Percentiles rank a stretch among this genome's conserved stretches.
phyloP scores from a whole-genome alignment of 2,888 invertebrate genomes.

The Harmothoe impar region DNA sequence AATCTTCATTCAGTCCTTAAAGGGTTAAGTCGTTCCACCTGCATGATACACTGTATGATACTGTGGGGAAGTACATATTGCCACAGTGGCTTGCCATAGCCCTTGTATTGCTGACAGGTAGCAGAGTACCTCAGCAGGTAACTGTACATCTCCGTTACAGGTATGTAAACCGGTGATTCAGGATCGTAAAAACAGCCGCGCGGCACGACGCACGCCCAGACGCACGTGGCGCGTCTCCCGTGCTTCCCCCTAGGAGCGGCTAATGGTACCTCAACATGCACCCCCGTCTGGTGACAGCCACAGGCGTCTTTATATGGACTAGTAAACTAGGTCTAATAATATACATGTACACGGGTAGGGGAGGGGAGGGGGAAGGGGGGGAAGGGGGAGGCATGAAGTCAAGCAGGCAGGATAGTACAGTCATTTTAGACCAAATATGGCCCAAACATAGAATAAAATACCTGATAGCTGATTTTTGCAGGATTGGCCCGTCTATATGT shows the following conservation, averaged over 20 bases:
- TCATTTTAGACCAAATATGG: no score
- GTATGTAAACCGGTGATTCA: constrained; percentile 32
- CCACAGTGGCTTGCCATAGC: not conserved
- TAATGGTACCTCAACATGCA: constrained; percentile 37
- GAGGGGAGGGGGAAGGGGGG: not conserved
- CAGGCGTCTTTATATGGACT: not conserved
- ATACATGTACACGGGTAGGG: no score
- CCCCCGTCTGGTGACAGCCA: not conserved
- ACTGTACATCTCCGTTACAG: not conserved
- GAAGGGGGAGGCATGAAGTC: not conserved
- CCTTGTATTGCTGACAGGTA: not conserved
- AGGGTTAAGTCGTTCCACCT: no score
- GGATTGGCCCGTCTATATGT: no score
- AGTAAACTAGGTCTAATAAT: constrained; percentile 1
- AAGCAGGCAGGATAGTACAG: not conserved
- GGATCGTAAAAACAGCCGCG: not conserved
- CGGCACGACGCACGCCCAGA: not conserved
- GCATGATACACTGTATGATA: no score
- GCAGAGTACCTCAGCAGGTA: not conserved
- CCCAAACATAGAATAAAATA: no score
- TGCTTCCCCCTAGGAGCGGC: not conserved
- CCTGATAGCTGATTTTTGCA: no score
- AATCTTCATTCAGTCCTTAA: no score
- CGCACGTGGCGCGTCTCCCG: not conserved
- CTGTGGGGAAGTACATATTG: no score